A percentile compares a stretch with the other conserved stretches of the same genome.
These are phyloP conservation scores for Xerus inauris DNA, from an alignment of 2,113 vertebrate species.

Conservation along the genomic window DNA sequence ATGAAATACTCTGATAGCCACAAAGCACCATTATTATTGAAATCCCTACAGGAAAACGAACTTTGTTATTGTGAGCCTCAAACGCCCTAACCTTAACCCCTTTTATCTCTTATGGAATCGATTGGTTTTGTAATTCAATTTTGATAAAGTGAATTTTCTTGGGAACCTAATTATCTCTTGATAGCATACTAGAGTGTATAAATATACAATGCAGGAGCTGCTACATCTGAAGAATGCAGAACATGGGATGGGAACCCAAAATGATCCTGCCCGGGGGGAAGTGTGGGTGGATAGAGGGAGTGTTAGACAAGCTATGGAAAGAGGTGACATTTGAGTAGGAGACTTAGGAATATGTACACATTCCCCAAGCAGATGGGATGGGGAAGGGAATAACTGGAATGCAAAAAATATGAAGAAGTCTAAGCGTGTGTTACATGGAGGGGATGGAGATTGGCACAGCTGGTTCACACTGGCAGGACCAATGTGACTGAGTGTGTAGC, in stretches of 20 bases:
- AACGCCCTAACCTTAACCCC: not conserved
- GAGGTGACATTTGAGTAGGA: not conserved
- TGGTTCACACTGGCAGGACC: not conserved
- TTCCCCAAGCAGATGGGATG: not conserved
- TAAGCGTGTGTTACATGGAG: not conserved
- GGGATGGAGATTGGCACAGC: not conserved
- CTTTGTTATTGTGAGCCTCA: not conserved
- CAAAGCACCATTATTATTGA: not conserved
- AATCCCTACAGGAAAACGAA: conserved; percentile 12
- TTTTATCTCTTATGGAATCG: conserved; percentile 43
- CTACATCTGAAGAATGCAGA: not conserved
- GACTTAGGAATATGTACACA: not conserved
- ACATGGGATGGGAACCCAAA: not conserved
- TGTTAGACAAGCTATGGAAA: not conserved
- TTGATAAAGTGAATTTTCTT: conserved; percentile 58
- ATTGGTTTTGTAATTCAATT: conserved; percentile 72
- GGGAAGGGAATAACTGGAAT: not conserved
- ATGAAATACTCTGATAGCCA: not conserved
- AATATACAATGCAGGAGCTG: not conserved
- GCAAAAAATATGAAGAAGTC: not conserved
- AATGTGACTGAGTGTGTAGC: not conserved
- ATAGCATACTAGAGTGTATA: not conserved
- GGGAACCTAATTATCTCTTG: conserved; percentile 59
- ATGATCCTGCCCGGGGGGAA: conserved; percentile 12
- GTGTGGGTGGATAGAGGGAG: not conserved